phyloP scores from a whole-genome alignment of 2,888 invertebrate species.

The Amiota communis region DNA sequence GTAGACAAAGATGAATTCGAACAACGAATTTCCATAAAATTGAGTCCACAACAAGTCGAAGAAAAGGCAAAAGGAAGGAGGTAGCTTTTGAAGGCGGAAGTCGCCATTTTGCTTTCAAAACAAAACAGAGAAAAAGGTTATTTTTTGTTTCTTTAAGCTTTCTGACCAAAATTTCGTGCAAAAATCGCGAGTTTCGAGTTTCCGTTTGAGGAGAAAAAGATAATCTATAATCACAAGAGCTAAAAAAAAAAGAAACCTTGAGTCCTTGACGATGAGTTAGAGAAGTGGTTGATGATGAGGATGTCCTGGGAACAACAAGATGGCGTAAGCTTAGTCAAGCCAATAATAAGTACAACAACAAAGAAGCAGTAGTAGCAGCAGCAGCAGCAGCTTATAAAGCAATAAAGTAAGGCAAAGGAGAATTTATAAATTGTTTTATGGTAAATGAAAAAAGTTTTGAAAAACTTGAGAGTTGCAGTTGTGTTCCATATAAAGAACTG shows the following conservation, averaged over 20 bases:
- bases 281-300: no score
- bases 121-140: background rate
- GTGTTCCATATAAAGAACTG: background rate
- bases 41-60: no score
- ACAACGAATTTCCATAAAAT: conserved; percentile 22
- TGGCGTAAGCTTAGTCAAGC: background rate
- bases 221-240: no score
- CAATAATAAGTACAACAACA: background rate
- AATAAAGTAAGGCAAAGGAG: background rate
- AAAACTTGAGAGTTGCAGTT: background rate
- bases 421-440: conserved; percentile 4
- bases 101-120: conserved; percentile 8
- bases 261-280: no score
- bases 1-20: conserved; percentile 3
- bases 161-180: no score
- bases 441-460: conserved; percentile 6
- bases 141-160: background rate
- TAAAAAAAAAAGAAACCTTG: no score
- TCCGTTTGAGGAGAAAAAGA: no score
- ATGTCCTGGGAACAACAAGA: no score
- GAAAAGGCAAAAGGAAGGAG: no score
- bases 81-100: background rate
- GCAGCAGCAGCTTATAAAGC: background rate
- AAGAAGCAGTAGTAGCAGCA: background rate
- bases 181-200: no score